Evolutionary conservation across 1,140 invertebrate species (phyloP), one percentile per base, ranked within the genome.

Genomic region (Tenebrio molitor): DNA sequence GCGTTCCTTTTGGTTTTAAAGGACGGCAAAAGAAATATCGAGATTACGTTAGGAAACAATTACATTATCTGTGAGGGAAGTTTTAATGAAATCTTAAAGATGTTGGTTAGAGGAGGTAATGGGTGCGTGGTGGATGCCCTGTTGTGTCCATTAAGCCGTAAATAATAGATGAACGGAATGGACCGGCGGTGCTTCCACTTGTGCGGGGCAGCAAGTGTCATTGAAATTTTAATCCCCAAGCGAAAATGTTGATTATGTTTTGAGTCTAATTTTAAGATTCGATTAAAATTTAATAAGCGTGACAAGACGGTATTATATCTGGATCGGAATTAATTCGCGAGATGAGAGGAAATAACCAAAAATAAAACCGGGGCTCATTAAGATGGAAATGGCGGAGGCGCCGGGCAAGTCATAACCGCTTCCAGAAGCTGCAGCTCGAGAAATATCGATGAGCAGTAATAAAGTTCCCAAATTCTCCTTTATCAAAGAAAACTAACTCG

Each of bases 381-480:
- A 50, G 50, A 12, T 1, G 8, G 29, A 58, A 58, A 58, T 58
- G 50, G 23, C 29, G 50, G 50, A 58, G 50, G 50, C 23, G 50
- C 50, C 50, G 50, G 50, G 23, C 50, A 29, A 58, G n/a, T 46
- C 42, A 6, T 19, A 46, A 46, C 4, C 15, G 42, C 17, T 46
- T 46, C 42, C 42, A 10, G 12, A 58, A 8, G n/a, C n/a, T 2
- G 2, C 2, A 39, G 8, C 19, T 23, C 0, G 10, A 23, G n/a
- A 58, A 25, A 33, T 58, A 58, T 58, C 15, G 50, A 58, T 29
- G 50, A 58, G 29, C 50, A 29, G 23, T 29, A 29, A 58, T 58
- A 58, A 58, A 58, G 50, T 58, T 29, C 15, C 50, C 4, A n/a
- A 53, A 53, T 21, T 15, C 29, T 12, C 0, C 23, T 58, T 58